Conservation (phyloP, 2,888 invertebrate genomes). For the Caenorhabditis doughertyi region DNA sequence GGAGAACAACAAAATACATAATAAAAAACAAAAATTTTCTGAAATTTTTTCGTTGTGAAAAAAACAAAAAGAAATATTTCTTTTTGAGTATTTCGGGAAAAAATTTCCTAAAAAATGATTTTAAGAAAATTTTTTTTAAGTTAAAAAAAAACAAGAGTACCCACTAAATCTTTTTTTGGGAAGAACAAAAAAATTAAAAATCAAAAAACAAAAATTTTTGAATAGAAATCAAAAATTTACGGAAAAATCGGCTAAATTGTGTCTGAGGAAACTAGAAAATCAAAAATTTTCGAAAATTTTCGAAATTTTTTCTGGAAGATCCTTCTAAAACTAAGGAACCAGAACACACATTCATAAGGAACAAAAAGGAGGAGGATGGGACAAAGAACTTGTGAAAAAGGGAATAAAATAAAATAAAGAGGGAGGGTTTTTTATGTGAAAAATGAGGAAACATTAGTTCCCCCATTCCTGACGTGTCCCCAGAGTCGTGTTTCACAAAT, state of each 20-base stretch:
- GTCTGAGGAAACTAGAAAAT: not conserved
- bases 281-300: not conserved
- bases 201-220: no score
- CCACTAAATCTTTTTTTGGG: no score
- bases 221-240: no score
- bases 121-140: no score
- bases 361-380: not conserved
- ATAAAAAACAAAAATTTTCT: no score
- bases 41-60: no score
- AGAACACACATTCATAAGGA: not conserved
- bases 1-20: no score
- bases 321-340: not conserved
- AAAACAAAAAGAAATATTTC: not conserved
- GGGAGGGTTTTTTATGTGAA: constrained; percentile 24
- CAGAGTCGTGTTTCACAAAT: constrained; percentile 9
- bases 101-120: no score
- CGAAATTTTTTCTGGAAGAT: not conserved
- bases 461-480: not conserved
- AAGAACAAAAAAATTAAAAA: no score
- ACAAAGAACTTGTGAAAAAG: constrained; percentile 25
- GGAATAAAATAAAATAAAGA: constrained; percentile 13
- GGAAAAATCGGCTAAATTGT: not conserved
- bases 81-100: not conserved
- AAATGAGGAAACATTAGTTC: constrained; percentile 9
- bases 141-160: no score